phyloP scores from a whole-genome alignment of 2,797 vertebrate species.

The Urocyon cinereoargenteus region DNA sequence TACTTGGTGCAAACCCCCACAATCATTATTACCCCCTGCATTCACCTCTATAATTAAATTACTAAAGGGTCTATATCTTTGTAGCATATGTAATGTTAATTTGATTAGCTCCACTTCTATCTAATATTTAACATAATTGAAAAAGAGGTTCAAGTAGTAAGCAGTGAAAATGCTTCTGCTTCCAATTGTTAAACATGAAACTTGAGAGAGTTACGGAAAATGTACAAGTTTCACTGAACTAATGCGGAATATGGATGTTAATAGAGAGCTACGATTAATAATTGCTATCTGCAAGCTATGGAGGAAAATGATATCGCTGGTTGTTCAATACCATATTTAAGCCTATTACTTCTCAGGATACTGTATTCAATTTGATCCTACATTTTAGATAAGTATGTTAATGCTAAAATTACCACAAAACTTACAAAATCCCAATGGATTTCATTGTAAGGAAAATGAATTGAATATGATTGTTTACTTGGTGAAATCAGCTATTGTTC shows the following conservation, averaged over 20 bases:
- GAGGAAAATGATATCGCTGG: constrained; percentile 36
- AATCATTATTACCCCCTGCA: constrained; percentile 46
- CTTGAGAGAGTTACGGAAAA: constrained; percentile 59
- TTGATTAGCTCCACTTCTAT: constrained; percentile 63
- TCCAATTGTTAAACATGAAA: constrained; percentile 7
- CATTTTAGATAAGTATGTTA: constrained; percentile 74
- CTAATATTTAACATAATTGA: constrained; percentile 67
- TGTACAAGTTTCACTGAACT: constrained; percentile 42
- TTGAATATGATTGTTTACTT: constrained; percentile 75
- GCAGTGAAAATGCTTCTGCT: constrained; percentile 33
- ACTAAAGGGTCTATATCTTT: constrained; percentile 36
- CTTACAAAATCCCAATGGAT: constrained; percentile 67
- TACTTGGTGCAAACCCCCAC: background rate
- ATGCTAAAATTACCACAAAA: constrained; percentile 76
- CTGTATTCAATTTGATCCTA: constrained; percentile 73
- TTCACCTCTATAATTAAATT: constrained; percentile 51
- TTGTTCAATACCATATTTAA: constrained; percentile 64
- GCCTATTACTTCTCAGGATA: constrained; percentile 69
- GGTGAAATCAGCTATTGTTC: constrained; percentile 76
- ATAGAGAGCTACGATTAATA: constrained; percentile 58
- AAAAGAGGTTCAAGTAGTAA: constrained; percentile 56
- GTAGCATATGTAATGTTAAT: constrained; percentile 45
- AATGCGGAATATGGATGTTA: constrained; percentile 45
- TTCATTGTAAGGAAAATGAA: constrained; percentile 69
- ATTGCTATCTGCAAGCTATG: constrained; percentile 60